Percentiles rank a stretch among this genome's conserved stretches.
Evolutionary conservation across 1,140 invertebrate species (phyloP).

Genomic region (Medauroidea extradentata): DNA sequence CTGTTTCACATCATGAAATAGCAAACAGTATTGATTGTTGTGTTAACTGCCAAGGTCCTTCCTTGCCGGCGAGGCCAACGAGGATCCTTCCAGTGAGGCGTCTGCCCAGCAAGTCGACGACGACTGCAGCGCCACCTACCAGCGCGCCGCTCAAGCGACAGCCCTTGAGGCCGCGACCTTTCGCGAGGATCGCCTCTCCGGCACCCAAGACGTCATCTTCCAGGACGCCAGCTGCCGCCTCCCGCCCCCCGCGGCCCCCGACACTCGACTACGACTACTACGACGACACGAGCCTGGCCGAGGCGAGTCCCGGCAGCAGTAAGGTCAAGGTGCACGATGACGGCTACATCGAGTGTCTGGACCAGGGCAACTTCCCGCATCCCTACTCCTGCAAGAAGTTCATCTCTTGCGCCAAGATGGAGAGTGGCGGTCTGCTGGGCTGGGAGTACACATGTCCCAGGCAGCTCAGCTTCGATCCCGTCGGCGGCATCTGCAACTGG

Average conservation of each 20-base stretch:
- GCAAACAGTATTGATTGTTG: too few relatives aligned
- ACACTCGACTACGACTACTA: constrained; percentile 63
- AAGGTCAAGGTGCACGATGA: constrained; percentile 54
- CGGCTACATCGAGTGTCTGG: constrained; percentile 72
- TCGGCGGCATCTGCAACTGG: constrained; percentile 88
- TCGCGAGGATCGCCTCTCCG: constrained; percentile 17
- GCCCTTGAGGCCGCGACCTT: constrained; percentile 16
- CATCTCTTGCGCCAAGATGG: constrained; percentile 79
- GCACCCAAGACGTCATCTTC: background rate
- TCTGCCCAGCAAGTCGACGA: too few relatives aligned
- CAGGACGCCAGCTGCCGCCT: background rate
- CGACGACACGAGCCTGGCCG: constrained; percentile 54
- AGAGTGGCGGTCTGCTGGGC: constrained; percentile 66
- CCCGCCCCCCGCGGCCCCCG: constrained; percentile 14
- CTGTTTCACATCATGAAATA: too few relatives aligned
- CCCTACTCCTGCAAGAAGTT: constrained; percentile 83
- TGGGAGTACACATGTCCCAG: constrained; percentile 85
- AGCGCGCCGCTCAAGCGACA: too few relatives aligned
- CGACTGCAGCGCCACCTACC: too few relatives aligned
- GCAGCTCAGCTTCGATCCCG: constrained; percentile 77
- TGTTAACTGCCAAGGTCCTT: too few relatives aligned
- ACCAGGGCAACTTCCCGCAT: constrained; percentile 84
- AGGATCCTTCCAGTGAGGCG: too few relatives aligned
- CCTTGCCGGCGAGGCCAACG: too few relatives aligned
- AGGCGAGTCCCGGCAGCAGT: constrained; percentile 46